Base-by-base conservation (phyloP, 2,888 invertebrate genomes). In the Oscheius onirici region DNA sequence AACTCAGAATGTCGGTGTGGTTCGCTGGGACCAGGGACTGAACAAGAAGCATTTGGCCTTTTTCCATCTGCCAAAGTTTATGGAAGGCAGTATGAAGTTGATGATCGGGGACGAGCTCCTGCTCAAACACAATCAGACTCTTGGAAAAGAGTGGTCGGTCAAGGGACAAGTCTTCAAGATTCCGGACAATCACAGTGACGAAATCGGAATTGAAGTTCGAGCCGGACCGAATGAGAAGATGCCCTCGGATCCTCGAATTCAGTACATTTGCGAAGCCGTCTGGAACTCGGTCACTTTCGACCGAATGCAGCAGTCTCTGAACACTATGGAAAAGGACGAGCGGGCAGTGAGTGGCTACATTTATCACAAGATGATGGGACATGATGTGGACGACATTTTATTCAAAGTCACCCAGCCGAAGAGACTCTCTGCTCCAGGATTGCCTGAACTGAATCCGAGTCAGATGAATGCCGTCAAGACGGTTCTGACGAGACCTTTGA, bases 401-500 rank as follows among this genome's bases (percentile, higher is more conserved):
- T 88, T 90, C 72, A 90, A 89, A 72, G 79, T 85, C 13, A 17
- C 94, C 77, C 90, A 97, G 63, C 97, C 97, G 0, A 97, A 97
- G 88, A 93, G 97, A 86, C 60, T 79, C n/a, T 73, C 95, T 67
- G 99, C 97, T 0, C 97, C 97, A 0, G 95, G 97, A 88, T 90
- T 99, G 82, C 99, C 99, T 0, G 97, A 99, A 87, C 91, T 99
- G 66, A 99, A 99, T 90, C 92, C 97, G 76, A 97, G 95, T 0
- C 99, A 97, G 90, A 95, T 97, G 1, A 97, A 95, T 88, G 99
- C 99, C 0, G 97, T 99, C 0, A 97, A 97, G 88, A 97, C 97
- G 87, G 97, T 97, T 0, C 91, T 99, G 2, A 97, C 97, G 88
- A 91, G 96, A 6, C 97, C 97, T 0, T 90, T 99, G 22, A 95